phyloP scores from a whole-genome alignment of 1,140 invertebrate species.

The Nebria ingens region DNA sequence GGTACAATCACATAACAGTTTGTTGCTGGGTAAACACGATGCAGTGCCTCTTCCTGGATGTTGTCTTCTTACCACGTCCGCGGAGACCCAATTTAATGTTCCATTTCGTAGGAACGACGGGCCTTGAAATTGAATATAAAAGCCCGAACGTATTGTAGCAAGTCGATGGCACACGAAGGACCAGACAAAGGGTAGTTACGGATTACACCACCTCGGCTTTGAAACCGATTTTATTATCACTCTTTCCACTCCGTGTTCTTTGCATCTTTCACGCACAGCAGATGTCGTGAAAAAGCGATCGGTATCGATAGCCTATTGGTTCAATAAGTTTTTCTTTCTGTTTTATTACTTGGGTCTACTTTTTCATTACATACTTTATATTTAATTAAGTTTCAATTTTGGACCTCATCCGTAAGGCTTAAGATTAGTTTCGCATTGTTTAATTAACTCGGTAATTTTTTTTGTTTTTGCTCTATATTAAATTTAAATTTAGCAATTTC shows the following conservation, averaged over 20 bases:
- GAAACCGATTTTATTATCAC: constrained; percentile 16
- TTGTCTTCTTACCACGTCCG: constrained; percentile 6
- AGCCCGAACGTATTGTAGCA: constrained; percentile 8
- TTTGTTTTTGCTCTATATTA: too few relatives aligned
- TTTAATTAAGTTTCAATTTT: too few relatives aligned
- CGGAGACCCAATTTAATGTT: constrained; percentile 12
- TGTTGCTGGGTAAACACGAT: constrained; percentile 18
- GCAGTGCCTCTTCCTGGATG: not conserved
- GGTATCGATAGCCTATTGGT: constrained; percentile 13
- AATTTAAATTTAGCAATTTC: too few relatives aligned
- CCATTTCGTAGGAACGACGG: constrained; percentile 10
- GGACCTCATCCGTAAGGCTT: too few relatives aligned
- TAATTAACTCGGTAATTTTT: too few relatives aligned
- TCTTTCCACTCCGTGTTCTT: too few relatives aligned
- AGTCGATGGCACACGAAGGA: constrained; percentile 8
- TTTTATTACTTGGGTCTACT: not conserved
- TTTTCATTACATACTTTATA: too few relatives aligned
- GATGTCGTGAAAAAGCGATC: constrained; percentile 15
- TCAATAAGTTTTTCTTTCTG: constrained; percentile 11
- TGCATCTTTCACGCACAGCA: not conserved
- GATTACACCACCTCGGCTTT: constrained; percentile 15
- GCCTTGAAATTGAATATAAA: constrained; percentile 17
- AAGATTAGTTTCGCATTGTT: too few relatives aligned
- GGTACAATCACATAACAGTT: constrained; percentile 17
- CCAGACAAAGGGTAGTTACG: constrained; percentile 18